Evolutionary conservation across 2,113 vertebrate genomes (phyloP), one percentile per base, ranked within the genome.

Genomic region (Cygnus atratus): DNA sequence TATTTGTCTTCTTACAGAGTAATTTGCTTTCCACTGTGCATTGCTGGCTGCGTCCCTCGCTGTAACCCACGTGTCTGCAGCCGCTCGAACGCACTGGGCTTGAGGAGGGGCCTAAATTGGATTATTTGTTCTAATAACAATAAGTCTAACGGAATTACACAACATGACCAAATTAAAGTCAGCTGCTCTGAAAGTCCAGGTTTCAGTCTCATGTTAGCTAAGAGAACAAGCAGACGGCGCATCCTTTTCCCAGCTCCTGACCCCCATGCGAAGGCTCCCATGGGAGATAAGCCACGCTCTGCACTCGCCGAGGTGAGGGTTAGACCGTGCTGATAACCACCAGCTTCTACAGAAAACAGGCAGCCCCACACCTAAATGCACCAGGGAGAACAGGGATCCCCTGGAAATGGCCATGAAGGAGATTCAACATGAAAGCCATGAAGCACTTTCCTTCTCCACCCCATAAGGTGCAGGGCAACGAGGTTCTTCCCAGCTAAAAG

Each of bases 101-200:
- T 83, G 70, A 61, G 83, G 72, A 73, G 75, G 33, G 44, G 41
- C 19, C 28, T 1, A 1, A 43, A 96, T 96, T 66, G 83, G 52
- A 93, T 96, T 78, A 95, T 76, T 92, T 72, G 5, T 16, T 74
- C 90, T 92, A 84, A 92, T 86, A 67, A 84, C 77, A 94, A 80
- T 93, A 16, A 92, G 10, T 62, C 74, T 94, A 92, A 97, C 93
- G 84, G 93, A 95, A 95, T 97, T 96, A 95, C 35, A 85, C 57
- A 77, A 59, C 31, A 19, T 84, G 88, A 80, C 8, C 78, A 83
- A 46, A 92, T 73, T 92, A 82, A 66, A 94, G 43, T 24, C 87
- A 88, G 84, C 70, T 96, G 88, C 83, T 83, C 37, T 66, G 86
- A 89, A 93, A 83, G 66, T 24, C 62, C 54, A 24, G 41, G 26